A percentile compares a stretch with the other conserved stretches of the same genome.
Evolutionary conservation across 2,797 vertebrate species (phyloP).

Genomic region (Xenops minutus): DNA sequence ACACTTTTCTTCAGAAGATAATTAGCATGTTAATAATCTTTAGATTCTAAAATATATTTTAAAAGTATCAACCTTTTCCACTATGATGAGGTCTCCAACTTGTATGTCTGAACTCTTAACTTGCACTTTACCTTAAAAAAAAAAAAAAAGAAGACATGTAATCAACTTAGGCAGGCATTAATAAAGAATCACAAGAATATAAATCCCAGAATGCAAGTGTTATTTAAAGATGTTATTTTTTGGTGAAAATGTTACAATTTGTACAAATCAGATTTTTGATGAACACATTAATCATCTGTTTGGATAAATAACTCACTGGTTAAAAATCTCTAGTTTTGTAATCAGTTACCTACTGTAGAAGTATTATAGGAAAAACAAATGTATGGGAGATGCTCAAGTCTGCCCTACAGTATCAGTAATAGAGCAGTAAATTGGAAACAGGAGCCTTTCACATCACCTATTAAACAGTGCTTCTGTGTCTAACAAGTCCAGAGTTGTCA

Average conservation of each 20-base stretch:
- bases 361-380: background rate
- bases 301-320: background rate
- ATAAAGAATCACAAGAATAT: conserved; percentile 13
- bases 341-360: background rate
- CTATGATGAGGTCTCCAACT: conserved; percentile 97
- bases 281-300: background rate
- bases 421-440: background rate
- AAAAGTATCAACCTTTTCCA: conserved; percentile 91
- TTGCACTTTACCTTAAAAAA: conserved; percentile 87
- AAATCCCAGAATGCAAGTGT: background rate
- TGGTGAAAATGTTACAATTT: background rate
- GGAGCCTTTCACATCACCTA: background rate
- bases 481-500: background rate
- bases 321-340: background rate
- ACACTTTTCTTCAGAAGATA: conserved; percentile 40
- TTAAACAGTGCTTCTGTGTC: background rate
- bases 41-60: conserved; percentile 65
- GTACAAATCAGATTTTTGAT: background rate
- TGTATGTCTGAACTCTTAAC: conserved; percentile 98
- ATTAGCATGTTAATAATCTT: conserved; percentile 28
- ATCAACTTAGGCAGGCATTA: conserved; percentile 53
- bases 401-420: background rate
- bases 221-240: background rate
- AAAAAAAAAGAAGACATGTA: conserved; percentile 61
- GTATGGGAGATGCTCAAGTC: background rate